Evolutionary conservation across 2,113 vertebrate species (phyloP).

Genomic region (Gobiocypris rarus): DNA sequence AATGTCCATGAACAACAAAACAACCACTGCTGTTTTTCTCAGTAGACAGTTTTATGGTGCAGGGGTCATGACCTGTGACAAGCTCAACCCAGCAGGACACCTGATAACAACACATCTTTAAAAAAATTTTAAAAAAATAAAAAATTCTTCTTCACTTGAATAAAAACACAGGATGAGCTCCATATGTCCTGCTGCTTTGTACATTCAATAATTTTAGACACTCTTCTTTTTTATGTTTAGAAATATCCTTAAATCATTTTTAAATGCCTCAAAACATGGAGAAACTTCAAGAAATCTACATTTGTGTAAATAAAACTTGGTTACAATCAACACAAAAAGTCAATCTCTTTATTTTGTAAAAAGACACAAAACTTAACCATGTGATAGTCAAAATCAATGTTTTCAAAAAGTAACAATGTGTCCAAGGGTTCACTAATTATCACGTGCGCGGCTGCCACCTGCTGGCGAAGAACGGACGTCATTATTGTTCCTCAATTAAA

Average conservation of each 20-base stretch:
- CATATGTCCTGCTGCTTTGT: neutral
- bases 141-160: neutral
- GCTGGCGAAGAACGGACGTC: neutral
- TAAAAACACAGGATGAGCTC: neutral
- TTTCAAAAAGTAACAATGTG: neutral
- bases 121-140: too few relatives aligned
- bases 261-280: too few relatives aligned
- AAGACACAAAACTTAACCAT: too few relatives aligned
- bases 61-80: neutral
- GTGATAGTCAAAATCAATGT: too few relatives aligned
- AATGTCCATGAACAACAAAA: neutral
- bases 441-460: slow-evolving; percentile 11
- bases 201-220: neutral
- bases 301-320: too few relatives aligned
- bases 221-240: too few relatives aligned
- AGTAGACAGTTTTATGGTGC: neutral
- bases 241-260: too few relatives aligned
- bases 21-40: neutral
- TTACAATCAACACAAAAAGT: too few relatives aligned
- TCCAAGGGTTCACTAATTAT: neutral
- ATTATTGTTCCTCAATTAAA: neutral
- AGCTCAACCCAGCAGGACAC: neutral
- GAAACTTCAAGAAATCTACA: too few relatives aligned
- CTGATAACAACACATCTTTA: neutral
- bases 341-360: too few relatives aligned